Base-by-base conservation (phyloP, 2,797 vertebrate species). In the Podargus strigoides region DNA sequence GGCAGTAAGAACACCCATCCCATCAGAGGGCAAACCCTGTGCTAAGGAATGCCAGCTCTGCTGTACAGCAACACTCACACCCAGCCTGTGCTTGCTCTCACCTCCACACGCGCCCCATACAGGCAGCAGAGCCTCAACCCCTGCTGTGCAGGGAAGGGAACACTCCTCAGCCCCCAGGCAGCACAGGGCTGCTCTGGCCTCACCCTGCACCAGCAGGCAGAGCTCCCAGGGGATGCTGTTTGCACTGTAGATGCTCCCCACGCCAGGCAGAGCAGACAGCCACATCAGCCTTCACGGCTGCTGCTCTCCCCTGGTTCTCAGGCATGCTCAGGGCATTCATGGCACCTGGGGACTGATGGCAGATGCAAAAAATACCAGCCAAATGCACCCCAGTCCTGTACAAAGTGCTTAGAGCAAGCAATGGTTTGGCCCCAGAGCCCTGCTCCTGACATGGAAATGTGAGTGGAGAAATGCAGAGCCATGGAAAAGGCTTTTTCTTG, bases 371-470 rank as follows among this genome's bases (percentile, higher is more conserved):
- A 23, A 3, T 22, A 47, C 27, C 14, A n/a, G n/a, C 0, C 5
- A 44, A n/a, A 52, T 19, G 12, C 53, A 18, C 26, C 46, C 17
- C 27, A 19, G 42, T 4, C 19, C 52, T 42, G 8, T 13, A 53
- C 50, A 81, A 50, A 30, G 2, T 10, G 20, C 26, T 50, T 41
- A 5, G 5, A 28, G 49, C 47, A 52, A 32, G 36, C 1, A 2
- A 16, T 73, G 49, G 34, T 46, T 73, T n/a, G 47, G 5, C 27
- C 16, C n/a, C 18, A 13, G 41, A 90, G 47, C 27, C 50, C 39
- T 1, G 0, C 24, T 80, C 22, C 41, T 13, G 20, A 21, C n/a
- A 20, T 0, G 0, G 28, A 74, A 56, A 55, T 8, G 2, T 1
- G 13, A 64, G 63, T 5, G 1, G 63, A 53, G 47, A n/a, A 91